phyloP scores from a whole-genome alignment of 2,888 invertebrate species.

The Hirtodrosophila duncani region DNA sequence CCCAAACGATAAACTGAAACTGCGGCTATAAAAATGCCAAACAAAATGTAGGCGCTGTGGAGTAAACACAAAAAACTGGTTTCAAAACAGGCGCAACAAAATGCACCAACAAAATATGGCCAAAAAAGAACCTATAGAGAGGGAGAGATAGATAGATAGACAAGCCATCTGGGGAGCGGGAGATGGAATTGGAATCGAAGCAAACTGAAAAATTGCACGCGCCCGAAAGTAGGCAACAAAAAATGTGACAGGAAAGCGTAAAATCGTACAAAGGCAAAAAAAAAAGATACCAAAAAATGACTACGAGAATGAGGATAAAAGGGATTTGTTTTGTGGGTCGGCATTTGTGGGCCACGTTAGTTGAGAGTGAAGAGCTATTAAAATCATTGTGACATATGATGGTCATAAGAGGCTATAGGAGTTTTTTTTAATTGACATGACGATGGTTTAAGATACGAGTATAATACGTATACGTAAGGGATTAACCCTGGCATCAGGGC shows the following conservation, averaged over 20 bases:
- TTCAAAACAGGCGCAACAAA: conserved; percentile 19
- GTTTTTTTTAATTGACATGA: too few species aligned
- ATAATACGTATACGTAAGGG: too few species aligned
- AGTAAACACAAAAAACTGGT: conserved; percentile 21
- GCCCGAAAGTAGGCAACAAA: conserved; percentile 5
- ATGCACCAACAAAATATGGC: conserved; percentile 3
- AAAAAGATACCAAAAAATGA: background rate
- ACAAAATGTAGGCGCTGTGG: conserved; percentile 20
- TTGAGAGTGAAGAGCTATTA: background rate
- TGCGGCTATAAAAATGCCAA: conserved; percentile 43
- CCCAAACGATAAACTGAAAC: conserved; percentile 29
- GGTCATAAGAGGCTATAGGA: too few species aligned
- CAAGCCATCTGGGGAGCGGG: too few species aligned
- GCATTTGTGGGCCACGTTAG: background rate
- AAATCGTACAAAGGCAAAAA: too few species aligned
- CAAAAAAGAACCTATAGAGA: conserved; percentile 3
- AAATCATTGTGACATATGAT: conserved; percentile 1
- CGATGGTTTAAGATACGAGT: too few species aligned
- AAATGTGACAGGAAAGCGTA: background rate
- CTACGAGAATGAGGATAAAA: too few species aligned
- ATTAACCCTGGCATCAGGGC: too few species aligned
- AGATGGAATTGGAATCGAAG: too few species aligned
- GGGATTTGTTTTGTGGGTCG: too few species aligned
- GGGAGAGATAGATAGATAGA: too few species aligned
- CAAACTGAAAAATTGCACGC: background rate